These are phyloP conservation scores for Achroia grisella DNA, from an alignment of 1,140 invertebrate genomes.

Conservation along the genomic window DNA sequence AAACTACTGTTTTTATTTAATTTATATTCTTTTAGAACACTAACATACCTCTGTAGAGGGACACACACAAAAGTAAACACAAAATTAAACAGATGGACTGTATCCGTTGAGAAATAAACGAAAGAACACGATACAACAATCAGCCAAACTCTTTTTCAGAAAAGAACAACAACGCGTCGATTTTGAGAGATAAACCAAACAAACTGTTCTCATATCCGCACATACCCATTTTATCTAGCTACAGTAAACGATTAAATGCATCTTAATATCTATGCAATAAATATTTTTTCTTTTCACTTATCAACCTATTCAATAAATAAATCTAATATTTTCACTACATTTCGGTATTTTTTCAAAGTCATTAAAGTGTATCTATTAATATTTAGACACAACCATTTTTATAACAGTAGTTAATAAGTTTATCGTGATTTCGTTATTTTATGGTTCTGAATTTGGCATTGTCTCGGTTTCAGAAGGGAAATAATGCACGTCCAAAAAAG, in stretches of 20 bases:
- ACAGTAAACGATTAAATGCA: conserved; percentile 59
- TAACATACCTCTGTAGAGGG: conserved; percentile 5
- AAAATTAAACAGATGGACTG: background rate
- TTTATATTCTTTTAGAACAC: conserved; percentile 12
- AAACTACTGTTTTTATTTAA: conserved; percentile 10
- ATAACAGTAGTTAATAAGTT: conserved; percentile 40
- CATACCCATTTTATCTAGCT: conserved; percentile 36
- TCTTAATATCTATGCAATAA: conserved; percentile 55
- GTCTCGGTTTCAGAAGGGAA: conserved; percentile 19
- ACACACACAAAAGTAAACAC: background rate
- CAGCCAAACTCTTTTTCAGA: conserved; percentile 10
- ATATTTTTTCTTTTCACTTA: conserved; percentile 61
- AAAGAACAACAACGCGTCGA: conserved; percentile 5
- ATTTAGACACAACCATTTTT: conserved; percentile 62
- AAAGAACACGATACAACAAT: background rate
- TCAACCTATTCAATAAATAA: conserved; percentile 39
- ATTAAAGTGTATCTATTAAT: conserved; percentile 44
- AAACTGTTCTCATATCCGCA: conserved; percentile 11
- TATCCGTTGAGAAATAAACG: background rate
- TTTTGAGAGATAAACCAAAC: conserved; percentile 14
- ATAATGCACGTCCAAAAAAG: conserved; percentile 8
- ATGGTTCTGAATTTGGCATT: conserved; percentile 44
- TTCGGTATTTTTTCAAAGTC: conserved; percentile 40
- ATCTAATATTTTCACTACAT: conserved; percentile 52
- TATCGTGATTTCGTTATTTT: conserved; percentile 29